A percentile compares a stretch with the other conserved stretches of the same genome.
phyloP scores from a whole-genome alignment of 2,797 vertebrate species.

The Alcedo atthis region DNA sequence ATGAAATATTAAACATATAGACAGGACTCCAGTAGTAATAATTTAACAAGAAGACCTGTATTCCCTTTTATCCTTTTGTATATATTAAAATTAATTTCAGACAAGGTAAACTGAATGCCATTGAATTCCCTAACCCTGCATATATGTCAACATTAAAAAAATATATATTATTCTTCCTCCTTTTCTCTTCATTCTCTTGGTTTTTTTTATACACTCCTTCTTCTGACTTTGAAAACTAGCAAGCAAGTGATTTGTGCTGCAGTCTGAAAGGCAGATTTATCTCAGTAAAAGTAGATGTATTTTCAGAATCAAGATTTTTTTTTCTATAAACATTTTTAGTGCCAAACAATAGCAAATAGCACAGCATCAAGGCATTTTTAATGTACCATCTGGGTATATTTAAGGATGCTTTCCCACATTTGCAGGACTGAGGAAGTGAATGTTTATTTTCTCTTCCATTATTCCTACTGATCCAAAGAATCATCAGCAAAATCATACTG shows the following conservation, averaged over 20 bases:
- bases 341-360: constrained; percentile 10
- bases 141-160: background rate
- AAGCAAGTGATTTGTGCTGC: background rate
- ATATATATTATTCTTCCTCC: background rate
- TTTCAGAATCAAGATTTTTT: background rate
- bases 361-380: background rate
- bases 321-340: background rate
- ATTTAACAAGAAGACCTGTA: constrained; percentile 54
- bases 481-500: background rate
- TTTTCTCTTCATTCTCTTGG: background rate
- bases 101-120: constrained; percentile 43
- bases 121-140: background rate
- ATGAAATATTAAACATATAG: constrained; percentile 67
- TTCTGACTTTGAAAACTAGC: background rate
- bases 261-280: background rate
- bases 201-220: background rate
- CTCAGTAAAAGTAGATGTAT: background rate
- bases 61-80: constrained; percentile 65
- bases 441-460: constrained; percentile 16
- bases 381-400: constrained; percentile 8
- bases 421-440: background rate
- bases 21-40: constrained; percentile 38
- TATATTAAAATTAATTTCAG: constrained; percentile 62
- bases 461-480: background rate
- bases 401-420: constrained; percentile 12